These are phyloP conservation scores for Squalus acanthias DNA, from an alignment of 2,797 vertebrate genomes.

Conservation along the genomic window DNA sequence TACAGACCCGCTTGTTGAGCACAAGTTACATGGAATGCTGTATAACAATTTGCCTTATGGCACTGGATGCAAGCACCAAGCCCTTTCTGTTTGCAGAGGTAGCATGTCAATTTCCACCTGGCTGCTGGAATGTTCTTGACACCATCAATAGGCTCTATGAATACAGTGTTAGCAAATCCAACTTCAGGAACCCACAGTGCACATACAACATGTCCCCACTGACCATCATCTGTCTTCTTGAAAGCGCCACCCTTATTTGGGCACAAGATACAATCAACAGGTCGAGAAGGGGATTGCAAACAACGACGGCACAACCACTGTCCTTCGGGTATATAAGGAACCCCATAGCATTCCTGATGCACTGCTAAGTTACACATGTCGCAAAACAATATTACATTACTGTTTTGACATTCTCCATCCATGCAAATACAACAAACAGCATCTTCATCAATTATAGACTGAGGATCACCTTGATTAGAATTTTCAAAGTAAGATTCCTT, in stretches of 20 bases:
- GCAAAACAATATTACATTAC: constrained; percentile 92
- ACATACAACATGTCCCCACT: constrained; percentile 95
- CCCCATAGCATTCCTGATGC: constrained; percentile 97
- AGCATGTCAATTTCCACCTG: constrained; percentile 96
- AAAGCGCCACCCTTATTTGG: constrained; percentile 93
- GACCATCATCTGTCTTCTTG: constrained; percentile 91
- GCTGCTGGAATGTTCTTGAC: constrained; percentile 87
- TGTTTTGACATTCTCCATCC: constrained; percentile 90
- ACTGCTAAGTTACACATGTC: constrained; percentile 91
- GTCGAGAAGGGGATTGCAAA: constrained; percentile 76
- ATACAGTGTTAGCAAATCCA: constrained; percentile 91
- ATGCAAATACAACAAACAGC: constrained; percentile 93
- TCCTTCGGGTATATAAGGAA: constrained; percentile 94
- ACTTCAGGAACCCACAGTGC: constrained; percentile 97
- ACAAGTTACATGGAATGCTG: constrained; percentile 94
- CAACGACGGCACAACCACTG: constrained; percentile 97
- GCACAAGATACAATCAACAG: constrained; percentile 85
- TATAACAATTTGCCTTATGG: constrained; percentile 97
- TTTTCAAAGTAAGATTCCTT: constrained; percentile 86
- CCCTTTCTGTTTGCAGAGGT: constrained; percentile 94
- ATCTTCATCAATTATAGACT: constrained; percentile 81
- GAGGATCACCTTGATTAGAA: constrained; percentile 79
- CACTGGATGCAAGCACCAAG: constrained; percentile 97
- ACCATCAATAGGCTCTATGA: constrained; percentile 94
- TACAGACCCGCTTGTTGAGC: constrained; percentile 89